phyloP scores from a whole-genome alignment of 2,888 invertebrate species.

The Ectemnius cavifrons region DNA sequence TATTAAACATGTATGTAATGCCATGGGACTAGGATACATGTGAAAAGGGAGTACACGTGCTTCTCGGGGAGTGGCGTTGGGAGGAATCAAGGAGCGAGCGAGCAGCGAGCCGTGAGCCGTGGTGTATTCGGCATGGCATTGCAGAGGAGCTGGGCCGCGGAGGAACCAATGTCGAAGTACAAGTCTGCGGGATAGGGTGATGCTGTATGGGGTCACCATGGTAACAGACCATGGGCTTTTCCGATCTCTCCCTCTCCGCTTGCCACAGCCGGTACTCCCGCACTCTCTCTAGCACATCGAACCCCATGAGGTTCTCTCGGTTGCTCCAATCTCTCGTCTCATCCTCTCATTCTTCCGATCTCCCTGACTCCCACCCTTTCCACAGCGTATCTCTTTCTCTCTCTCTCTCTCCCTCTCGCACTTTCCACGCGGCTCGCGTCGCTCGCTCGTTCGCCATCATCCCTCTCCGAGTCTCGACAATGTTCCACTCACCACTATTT shows the following conservation, averaged over 20 bases:
- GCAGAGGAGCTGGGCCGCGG: conserved; percentile 23
- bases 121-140: conserved; percentile 20
- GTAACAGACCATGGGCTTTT: conserved; percentile 69
- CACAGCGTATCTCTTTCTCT: conserved; percentile 36
- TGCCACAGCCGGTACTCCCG: conserved; percentile 28
- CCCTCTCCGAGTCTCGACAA: conserved; percentile 37
- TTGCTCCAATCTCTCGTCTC: background rate
- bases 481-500: conserved; percentile 61
- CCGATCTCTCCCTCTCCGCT: conserved; percentile 59
- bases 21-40: background rate
- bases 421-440: conserved; percentile 14
- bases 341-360: conserved; percentile 5
- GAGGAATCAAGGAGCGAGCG: conserved; percentile 40
- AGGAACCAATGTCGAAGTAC: conserved; percentile 32
- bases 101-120: conserved; percentile 30
- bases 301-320: conserved; percentile 24
- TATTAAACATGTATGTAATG: conserved; percentile 3
- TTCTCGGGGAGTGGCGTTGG: conserved; percentile 24
- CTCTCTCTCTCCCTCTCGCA: too few species aligned
- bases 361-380: conserved; percentile 13
- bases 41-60: conserved; percentile 21
- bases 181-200: conserved; percentile 44
- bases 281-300: conserved; percentile 15
- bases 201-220: conserved; percentile 67
- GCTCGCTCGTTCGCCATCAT: conserved; percentile 30